Evolutionary conservation across 2,888 invertebrate species (phyloP).

Genomic region (Hirudinaria manillensis): DNA sequence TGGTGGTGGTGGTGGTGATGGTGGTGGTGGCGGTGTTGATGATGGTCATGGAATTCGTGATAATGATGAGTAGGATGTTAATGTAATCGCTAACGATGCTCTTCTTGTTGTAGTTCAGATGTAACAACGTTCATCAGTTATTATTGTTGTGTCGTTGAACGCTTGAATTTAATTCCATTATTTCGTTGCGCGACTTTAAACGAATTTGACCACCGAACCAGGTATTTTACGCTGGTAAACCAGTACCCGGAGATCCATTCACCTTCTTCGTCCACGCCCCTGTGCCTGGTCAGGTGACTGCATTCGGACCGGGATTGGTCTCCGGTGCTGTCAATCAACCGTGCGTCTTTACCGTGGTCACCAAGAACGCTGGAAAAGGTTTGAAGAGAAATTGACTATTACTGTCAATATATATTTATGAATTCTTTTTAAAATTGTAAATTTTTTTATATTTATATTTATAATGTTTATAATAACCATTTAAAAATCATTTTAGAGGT

Average conservation of each 20-base stretch:
- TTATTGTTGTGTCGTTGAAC: no score
- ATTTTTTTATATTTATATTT: not conserved
- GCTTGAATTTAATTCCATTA: not conserved
- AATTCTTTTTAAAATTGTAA: no score
- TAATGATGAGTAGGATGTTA: not conserved
- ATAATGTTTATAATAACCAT: not conserved
- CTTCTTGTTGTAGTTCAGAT: not conserved
- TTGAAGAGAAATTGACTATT: slow-evolving; percentile 30
- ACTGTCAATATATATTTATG: not conserved
- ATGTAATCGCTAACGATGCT: not conserved
- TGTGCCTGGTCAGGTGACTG: slow-evolving; percentile 34
- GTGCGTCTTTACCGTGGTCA: slow-evolving; percentile 34
- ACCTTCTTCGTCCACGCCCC: slow-evolving; percentile 35
- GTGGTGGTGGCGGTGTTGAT: not conserved
- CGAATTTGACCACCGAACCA: not conserved
- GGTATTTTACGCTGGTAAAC: slow-evolving; percentile 31
- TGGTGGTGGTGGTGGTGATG: slow-evolving; percentile 2
- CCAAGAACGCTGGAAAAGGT: slow-evolving; percentile 60
- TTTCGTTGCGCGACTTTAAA: not conserved
- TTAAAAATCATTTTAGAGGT: not conserved
- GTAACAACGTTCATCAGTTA: no score
- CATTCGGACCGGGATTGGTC: slow-evolving; percentile 34
- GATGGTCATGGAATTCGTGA: not conserved
- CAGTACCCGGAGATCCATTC: slow-evolving; percentile 34
- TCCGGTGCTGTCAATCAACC: slow-evolving; percentile 30